Evolutionary conservation across 2,888 invertebrate genomes (phyloP).

Genomic region (Catocala nupta): DNA sequence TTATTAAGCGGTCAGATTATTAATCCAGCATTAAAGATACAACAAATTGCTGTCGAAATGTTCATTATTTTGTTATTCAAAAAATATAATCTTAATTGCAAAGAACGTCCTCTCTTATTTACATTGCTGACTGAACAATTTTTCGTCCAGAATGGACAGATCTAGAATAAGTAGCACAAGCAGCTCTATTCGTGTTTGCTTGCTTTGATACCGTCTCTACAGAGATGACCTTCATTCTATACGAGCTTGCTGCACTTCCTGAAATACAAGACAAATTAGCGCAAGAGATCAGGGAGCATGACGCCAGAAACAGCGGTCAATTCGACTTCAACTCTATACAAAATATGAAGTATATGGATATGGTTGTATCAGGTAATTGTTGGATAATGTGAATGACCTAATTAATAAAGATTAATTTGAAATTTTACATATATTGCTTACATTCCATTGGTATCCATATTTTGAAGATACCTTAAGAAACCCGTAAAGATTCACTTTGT

Average conservation of each 20-base stretch:
- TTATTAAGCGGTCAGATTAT: too few relatives aligned
- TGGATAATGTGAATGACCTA: conserved; percentile 74
- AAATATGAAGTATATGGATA: conserved; percentile 75
- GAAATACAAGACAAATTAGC: conserved; percentile 64
- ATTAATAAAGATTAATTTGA: too few relatives aligned
- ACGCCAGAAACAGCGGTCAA: conserved; percentile 64
- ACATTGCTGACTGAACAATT: too few relatives aligned
- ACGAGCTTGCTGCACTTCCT: conserved; percentile 67
- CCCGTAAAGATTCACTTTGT: too few relatives aligned
- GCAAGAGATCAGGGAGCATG: conserved; percentile 62
- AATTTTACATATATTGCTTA: too few relatives aligned
- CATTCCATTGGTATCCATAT: too few relatives aligned
- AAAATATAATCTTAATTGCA: too few relatives aligned
- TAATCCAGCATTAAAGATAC: too few relatives aligned
- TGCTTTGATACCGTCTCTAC: conserved; percentile 69
- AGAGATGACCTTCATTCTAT: conserved; percentile 59
- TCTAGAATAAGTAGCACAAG: conserved; percentile 64
- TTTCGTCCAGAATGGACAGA: conserved; percentile 62
- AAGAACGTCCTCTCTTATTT: too few relatives aligned
- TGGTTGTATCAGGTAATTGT: conserved; percentile 74
- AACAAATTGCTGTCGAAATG: too few relatives aligned
- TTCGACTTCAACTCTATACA: conserved; percentile 76
- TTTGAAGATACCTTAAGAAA: too few relatives aligned
- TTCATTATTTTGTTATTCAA: too few relatives aligned
- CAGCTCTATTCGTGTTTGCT: conserved; percentile 65